Base-by-base conservation (phyloP, 2,888 invertebrate species). In the Perizoma flavofasciatum region DNA sequence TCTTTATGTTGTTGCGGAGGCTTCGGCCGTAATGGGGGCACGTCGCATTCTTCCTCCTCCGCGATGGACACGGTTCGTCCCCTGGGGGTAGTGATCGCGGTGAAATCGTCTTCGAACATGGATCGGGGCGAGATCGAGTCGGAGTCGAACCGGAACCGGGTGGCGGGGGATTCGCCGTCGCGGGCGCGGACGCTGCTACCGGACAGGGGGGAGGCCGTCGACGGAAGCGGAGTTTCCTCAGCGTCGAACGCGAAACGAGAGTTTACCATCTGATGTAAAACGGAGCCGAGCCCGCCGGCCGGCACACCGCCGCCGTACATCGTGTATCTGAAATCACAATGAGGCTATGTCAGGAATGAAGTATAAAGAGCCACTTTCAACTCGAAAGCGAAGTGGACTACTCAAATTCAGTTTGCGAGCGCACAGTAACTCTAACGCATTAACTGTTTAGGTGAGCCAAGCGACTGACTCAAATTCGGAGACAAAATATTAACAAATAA, bases 21-120 rank as follows among this genome's bases (percentile, higher is more conserved):
- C 33, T 81, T 92, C 52, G 77, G 72, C 65, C 83, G 77, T 10
- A 84, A 79, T 44, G 85, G 93, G 22, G 85, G 90, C 11, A 86
- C 79, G 55, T 85, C 93, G 40, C 73, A 75, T 59, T 92, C 92
- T 55, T 92, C 91, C 61, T 91, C 92, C 60, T 92, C 92, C 0
- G 90, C 92, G 55, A 92, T 92, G 51, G 92, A 89, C 0, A 89
- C 88, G 10, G 89, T 82, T n/a, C 91, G 78, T 0, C 81, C 79
- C 4, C 87, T 73, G 59, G 84, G 93, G 57, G 81, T 86, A 73
- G 84, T 73, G 22, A 82, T 70, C 0, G 89, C 80, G 0, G 95
- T 93, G 71, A 96, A 96, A 79, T 96, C 95, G 78, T 96, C 96
- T 75, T 96, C 95, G 79, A 96, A 96, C 70, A 89, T 81, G 11